Evolutionary conservation across 2,797 vertebrate genomes (phyloP).

Genomic region (Tiaroga cobitis): DNA sequence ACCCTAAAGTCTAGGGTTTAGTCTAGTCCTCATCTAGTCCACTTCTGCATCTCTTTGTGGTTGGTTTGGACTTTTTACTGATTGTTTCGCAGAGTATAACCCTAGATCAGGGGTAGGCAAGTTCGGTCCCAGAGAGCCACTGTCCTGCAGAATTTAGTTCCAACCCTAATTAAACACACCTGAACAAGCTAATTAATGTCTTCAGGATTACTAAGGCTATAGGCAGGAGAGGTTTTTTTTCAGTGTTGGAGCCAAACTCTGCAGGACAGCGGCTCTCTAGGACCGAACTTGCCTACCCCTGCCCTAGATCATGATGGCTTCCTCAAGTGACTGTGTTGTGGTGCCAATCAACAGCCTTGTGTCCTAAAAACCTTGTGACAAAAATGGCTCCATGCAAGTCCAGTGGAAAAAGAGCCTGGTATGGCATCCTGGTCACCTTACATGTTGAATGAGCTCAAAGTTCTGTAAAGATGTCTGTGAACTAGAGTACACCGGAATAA

Average conservation of each 20-base stretch:
- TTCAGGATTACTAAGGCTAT: too few relatives aligned
- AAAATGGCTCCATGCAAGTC: slow-evolving; percentile 14
- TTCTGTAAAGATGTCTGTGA: slow-evolving; percentile 10
- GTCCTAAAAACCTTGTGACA: neutral
- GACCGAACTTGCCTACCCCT: too few relatives aligned
- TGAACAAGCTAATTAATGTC: too few relatives aligned
- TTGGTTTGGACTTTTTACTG: neutral
- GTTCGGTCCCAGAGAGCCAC: too few relatives aligned
- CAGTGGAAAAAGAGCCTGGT: slow-evolving; percentile 46
- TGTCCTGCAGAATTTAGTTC: too few relatives aligned
- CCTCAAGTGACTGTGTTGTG: neutral
- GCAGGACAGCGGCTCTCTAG: too few relatives aligned
- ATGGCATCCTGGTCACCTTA: slow-evolving; percentile 33
- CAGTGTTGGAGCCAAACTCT: too few relatives aligned
- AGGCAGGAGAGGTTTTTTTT: too few relatives aligned
- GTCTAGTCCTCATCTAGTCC: too few relatives aligned
- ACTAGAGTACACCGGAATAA: neutral
- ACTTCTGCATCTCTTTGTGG: neutral
- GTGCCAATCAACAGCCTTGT: neutral
- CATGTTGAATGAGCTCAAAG: neutral
- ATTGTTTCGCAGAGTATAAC: neutral
- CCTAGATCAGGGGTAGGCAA: too few relatives aligned
- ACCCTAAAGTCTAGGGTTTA: neutral
- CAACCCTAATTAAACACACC: too few relatives aligned
- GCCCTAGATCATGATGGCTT: neutral